phyloP scores from a whole-genome alignment of 2,888 invertebrate genomes.

The Ferrisia virgata region DNA sequence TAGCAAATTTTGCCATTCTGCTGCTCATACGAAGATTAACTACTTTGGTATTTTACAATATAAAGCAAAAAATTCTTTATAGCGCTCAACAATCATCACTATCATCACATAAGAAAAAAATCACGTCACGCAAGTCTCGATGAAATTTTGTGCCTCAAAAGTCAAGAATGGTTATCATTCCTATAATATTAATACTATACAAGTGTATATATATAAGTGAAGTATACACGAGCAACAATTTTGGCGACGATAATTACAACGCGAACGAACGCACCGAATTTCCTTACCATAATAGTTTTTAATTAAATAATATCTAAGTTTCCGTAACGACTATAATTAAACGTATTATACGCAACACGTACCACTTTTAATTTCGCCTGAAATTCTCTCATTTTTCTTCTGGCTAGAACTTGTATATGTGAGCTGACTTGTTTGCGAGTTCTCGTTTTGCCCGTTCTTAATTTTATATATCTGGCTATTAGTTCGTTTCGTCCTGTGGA shows the following conservation, averaged over 20 bases:
- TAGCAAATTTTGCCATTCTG: too few species aligned
- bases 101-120: too few species aligned
- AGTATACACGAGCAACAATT: neutral
- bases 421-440: conserved; percentile 99
- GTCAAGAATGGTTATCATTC: too few species aligned
- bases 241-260: conserved; percentile 39
- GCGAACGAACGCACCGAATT: conserved; percentile 49
- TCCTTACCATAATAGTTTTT: neutral
- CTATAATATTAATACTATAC: too few species aligned
- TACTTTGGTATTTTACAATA: too few species aligned
- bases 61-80: too few species aligned
- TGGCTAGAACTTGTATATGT: conserved; percentile 98
- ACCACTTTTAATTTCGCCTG: conserved; percentile 98
- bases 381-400: conserved; percentile 96
- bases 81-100: too few species aligned
- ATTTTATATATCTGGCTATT: conserved; percentile 99
- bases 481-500: conserved; percentile 97
- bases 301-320: conserved; percentile 21
- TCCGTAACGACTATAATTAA: conserved; percentile 3
- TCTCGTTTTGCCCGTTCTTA: conserved; percentile 98
- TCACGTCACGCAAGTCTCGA: too few species aligned
- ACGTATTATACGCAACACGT: conserved; percentile 55
- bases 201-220: too few species aligned
- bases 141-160: too few species aligned
- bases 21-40: too few species aligned